phyloP scores from a whole-genome alignment of 2,797 vertebrate genomes.

The Anomalospiza imberbis region DNA sequence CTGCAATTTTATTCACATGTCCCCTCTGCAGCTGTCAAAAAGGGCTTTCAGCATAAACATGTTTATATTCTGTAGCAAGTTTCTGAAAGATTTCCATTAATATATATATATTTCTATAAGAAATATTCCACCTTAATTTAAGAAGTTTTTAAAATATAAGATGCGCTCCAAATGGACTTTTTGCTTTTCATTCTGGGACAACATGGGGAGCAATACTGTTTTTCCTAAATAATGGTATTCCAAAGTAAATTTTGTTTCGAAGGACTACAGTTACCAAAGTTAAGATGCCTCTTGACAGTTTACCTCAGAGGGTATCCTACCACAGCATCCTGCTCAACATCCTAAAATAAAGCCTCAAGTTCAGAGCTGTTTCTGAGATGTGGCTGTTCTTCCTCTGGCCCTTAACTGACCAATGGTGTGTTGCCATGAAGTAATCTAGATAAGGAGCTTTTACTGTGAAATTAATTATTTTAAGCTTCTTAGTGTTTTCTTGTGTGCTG shows the following conservation, averaged over 20 bases:
- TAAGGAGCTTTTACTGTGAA: neutral
- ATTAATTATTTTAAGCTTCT: slow-evolving; percentile 17
- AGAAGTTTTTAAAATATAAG: neutral
- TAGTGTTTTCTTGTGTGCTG: neutral
- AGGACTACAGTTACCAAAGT: neutral
- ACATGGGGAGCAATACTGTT: neutral
- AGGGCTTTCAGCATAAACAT: neutral
- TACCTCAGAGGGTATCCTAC: neutral
- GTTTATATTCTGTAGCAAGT: neutral
- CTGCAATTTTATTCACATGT: neutral
- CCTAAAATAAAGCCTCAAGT: neutral
- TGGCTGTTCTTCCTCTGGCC: neutral
- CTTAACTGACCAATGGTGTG: neutral
- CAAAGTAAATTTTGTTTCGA: neutral
- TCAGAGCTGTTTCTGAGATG: neutral
- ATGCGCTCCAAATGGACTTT: neutral
- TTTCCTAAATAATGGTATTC: neutral
- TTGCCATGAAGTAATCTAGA: neutral
- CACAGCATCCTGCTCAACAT: neutral
- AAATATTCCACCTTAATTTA: neutral
- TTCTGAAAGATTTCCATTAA: neutral
- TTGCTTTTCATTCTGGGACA: neutral
- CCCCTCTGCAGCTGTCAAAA: neutral
- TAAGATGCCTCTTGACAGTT: neutral
- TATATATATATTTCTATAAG: neutral